Evolutionary conservation across 1,140 invertebrate genomes (phyloP).

Genomic region (Varroa destructor): DNA sequence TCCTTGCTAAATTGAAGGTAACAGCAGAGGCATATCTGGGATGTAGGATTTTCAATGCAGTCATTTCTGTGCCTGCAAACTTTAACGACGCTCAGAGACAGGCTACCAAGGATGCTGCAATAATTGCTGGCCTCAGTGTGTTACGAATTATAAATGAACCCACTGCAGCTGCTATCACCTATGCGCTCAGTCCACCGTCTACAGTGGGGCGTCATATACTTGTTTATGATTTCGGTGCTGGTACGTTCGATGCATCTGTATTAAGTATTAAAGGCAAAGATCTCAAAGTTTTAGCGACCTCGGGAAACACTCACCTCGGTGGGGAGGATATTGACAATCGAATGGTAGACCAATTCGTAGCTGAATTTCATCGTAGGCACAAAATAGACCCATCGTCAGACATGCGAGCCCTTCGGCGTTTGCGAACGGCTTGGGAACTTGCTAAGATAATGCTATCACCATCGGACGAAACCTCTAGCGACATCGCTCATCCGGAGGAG

Average conservation of each 20-base stretch:
- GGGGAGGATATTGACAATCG: conserved; percentile 32
- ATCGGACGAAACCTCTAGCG: conserved; percentile 61
- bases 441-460: conserved; percentile 48
- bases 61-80: conserved; percentile 43
- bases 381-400: conserved; percentile 23
- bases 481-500: background rate
- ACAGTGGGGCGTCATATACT: background rate
- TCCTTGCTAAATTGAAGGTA: conserved; percentile 40
- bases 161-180: conserved; percentile 34
- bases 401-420: background rate
- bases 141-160: conserved; percentile 34
- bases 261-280: conserved; percentile 13
- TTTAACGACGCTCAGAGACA: conserved; percentile 42
- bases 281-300: background rate
- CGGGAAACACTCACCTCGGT: conserved; percentile 36
- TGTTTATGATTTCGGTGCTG: conserved; percentile 37
- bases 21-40: conserved; percentile 36
- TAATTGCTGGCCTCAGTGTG: conserved; percentile 33
- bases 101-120: conserved; percentile 32
- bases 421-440: conserved; percentile 26
- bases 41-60: conserved; percentile 38
- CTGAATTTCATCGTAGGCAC: conserved; percentile 31
- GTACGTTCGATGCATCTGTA: conserved; percentile 34
- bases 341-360: conserved; percentile 30
- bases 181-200: conserved; percentile 23